These are phyloP conservation scores for Arctia plantaginis DNA, from an alignment of 2,888 invertebrate genomes.

Conservation along the genomic window DNA sequence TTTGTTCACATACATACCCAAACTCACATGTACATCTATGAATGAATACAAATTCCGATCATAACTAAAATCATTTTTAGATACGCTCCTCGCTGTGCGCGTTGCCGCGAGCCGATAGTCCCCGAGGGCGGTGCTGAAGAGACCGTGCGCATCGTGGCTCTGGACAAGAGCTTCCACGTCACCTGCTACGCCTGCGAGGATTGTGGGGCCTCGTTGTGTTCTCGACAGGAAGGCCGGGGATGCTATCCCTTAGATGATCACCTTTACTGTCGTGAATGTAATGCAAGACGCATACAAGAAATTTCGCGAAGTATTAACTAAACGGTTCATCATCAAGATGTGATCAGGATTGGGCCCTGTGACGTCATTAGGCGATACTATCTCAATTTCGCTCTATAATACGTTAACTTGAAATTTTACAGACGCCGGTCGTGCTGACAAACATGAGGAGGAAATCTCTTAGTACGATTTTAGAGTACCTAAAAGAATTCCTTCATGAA, in stretches of 20 bases:
- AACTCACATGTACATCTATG: not conserved
- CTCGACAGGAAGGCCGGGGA: slow-evolving; percentile 97
- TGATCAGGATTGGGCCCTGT: not conserved
- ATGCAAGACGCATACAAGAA: slow-evolving; percentile 96
- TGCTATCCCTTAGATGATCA: slow-evolving; percentile 99
- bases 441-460: not conserved
- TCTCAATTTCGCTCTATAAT: not conserved
- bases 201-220: slow-evolving; percentile 95
- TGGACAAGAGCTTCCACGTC: slow-evolving; percentile 98
- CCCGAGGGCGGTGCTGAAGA: slow-evolving; percentile 98
- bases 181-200: slow-evolving; percentile 98
- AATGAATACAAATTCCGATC: not conserved
- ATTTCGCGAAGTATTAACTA: slow-evolving; percentile 89
- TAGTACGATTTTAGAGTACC: not conserved
- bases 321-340: slow-evolving; percentile 9
- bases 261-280: slow-evolving; percentile 97
- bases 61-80: slow-evolving; percentile 50
- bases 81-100: slow-evolving; percentile 98
- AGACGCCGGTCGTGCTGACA: not conserved
- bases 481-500: not conserved
- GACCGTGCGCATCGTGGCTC: slow-evolving; percentile 98
- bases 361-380: not conserved
- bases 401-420: not conserved
- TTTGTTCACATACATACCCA: not conserved
- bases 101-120: slow-evolving; percentile 98